Conservation (phyloP, 2,113 vertebrate genomes). For the Emydura subglobosa region DNA sequence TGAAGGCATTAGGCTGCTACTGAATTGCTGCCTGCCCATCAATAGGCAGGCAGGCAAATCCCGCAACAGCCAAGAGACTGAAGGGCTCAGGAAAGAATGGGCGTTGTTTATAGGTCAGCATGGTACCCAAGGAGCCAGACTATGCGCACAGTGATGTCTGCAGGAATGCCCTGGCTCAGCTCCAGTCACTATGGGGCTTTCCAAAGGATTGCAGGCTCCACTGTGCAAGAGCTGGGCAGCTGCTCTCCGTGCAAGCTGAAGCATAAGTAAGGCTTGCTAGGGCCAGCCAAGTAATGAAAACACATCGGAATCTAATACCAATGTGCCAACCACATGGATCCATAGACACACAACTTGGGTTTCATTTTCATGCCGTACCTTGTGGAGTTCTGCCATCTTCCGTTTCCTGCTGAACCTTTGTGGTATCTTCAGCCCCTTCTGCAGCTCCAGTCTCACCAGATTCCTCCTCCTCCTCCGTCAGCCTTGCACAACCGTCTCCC, state of each 20-base stretch:
- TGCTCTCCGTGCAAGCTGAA: too few relatives aligned
- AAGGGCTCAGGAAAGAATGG: not conserved
- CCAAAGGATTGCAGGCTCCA: not conserved
- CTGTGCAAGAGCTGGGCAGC: not conserved
- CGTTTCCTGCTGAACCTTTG: conserved; percentile 40
- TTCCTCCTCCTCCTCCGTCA: conserved; percentile 25
- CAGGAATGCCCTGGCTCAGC: not conserved
- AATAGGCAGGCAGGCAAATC: not conserved
- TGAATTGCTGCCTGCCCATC: not conserved
- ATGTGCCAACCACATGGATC: not conserved
- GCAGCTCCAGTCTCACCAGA: conserved; percentile 9
- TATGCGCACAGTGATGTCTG: not conserved
- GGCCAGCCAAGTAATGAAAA: not conserved
- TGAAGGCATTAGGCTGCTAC: not conserved
- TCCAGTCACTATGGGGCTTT: not conserved
- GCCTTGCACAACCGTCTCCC: not conserved
- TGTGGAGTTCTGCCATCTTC: conserved; percentile 82
- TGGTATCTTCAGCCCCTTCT: conserved; percentile 34
- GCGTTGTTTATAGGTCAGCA: not conserved
- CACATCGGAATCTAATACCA: fast-evolving
- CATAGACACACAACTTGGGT: fast-evolving
- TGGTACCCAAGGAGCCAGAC: not conserved
- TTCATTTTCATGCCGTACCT: conserved; percentile 75
- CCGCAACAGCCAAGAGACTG: not conserved
- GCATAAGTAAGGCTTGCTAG: not conserved